Conservation (phyloP, 2,797 vertebrate genomes). For the Dicrostonyx torquatus region DNA sequence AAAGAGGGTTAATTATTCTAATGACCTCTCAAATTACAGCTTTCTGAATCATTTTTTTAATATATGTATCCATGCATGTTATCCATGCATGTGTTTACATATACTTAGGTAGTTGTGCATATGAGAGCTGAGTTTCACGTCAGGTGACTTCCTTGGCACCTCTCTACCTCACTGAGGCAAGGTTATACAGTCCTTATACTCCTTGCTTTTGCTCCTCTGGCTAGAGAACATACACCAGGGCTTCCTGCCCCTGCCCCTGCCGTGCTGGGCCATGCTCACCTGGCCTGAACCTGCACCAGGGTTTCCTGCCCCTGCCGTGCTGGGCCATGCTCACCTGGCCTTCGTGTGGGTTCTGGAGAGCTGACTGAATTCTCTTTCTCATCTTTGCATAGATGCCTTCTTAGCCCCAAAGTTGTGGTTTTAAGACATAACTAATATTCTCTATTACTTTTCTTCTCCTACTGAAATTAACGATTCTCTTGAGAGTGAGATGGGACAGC, state of each 20-base stretch:
- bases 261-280: not conserved
- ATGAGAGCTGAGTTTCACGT: not conserved
- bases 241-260: not conserved
- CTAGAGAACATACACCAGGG: not conserved
- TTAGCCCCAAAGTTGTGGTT: not conserved
- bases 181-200: not conserved
- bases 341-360: not conserved
- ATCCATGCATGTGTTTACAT: not conserved
- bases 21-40: not conserved
- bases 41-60: not conserved
- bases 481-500: not conserved
- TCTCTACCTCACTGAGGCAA: not conserved
- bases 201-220: not conserved
- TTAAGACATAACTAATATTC: not conserved
- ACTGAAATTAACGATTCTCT: not conserved
- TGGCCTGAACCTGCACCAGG: not conserved
- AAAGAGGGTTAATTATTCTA: not conserved
- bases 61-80: not conserved
- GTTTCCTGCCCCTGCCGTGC: not conserved
- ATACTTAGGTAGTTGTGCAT: not conserved
- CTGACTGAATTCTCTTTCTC: not conserved
- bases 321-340: not conserved
- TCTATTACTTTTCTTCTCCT: not conserved
- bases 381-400: not conserved
- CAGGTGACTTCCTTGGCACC: not conserved